phyloP scores from a whole-genome alignment of 2,888 invertebrate genomes.

The Stenichneumon culpator region DNA sequence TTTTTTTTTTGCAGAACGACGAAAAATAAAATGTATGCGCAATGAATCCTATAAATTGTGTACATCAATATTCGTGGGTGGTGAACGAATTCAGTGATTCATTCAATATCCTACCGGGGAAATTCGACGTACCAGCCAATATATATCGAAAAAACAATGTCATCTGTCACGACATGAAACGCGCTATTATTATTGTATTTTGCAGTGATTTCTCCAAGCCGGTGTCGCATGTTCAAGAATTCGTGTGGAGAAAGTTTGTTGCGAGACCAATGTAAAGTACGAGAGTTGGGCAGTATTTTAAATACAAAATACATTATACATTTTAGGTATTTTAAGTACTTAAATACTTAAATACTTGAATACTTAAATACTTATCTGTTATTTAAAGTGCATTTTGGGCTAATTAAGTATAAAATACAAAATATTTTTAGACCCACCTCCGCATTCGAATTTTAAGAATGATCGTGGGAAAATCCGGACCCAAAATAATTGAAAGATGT shows the following conservation, averaged over 20 bases:
- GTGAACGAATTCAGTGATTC: background rate
- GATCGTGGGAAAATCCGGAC: no score
- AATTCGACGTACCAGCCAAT: constrained; percentile 3
- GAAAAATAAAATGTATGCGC: background rate
- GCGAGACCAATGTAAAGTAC: background rate
- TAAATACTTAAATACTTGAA: no score
- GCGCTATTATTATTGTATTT: background rate
- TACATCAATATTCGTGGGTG: background rate
- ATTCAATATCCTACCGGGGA: background rate
- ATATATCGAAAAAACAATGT: constrained; percentile 2
- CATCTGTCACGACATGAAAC: background rate
- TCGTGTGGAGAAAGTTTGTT: background rate
- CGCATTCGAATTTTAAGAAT: no score
- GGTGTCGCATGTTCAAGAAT: background rate
- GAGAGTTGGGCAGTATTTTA: no score
- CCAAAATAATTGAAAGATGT: no score
- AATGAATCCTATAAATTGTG: background rate
- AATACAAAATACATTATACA: no score
- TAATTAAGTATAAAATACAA: no score
- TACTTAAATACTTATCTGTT: no score
- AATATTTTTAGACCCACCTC: no score
- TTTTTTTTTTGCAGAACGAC: background rate
- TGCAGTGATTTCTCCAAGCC: background rate
- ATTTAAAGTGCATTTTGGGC: no score
- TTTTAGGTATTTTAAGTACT: no score